These are phyloP conservation scores for Ahaetulla prasina DNA, from an alignment of 2,113 vertebrate species.

Conservation along the genomic window DNA sequence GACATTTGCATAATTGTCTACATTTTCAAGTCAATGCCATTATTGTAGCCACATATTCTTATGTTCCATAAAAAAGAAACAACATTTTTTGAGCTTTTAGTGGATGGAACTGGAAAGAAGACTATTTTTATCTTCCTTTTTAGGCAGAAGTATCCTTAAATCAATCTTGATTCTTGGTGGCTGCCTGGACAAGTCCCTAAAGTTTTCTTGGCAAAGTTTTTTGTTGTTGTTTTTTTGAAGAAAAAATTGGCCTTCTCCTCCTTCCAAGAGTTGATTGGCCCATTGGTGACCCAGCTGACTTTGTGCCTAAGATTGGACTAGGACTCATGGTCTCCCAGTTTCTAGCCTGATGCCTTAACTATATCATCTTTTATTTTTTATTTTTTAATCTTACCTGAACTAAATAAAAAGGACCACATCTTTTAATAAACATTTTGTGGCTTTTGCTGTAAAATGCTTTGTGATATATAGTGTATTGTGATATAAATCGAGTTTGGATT, in stretches of 20 bases:
- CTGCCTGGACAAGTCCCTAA: neutral
- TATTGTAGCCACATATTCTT: neutral
- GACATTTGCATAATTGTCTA: neutral
- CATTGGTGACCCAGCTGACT: neutral
- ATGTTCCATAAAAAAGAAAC: neutral
- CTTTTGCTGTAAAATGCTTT: neutral
- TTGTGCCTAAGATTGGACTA: neutral
- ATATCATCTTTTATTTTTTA: neutral
- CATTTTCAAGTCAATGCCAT: neutral
- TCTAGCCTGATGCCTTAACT: neutral
- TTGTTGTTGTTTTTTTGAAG: neutral
- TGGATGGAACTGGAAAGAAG: neutral
- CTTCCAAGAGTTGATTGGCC: neutral
- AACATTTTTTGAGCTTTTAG: neutral
- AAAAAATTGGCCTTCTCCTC: neutral
- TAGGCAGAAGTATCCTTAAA: neutral
- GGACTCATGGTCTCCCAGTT: neutral
- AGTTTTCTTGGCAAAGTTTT: neutral
- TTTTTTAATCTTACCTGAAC: neutral
- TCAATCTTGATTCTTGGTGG: neutral
- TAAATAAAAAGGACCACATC: neutral
- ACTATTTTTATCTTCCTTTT: neutral
- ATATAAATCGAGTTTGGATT: neutral
- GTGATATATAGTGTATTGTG: neutral
- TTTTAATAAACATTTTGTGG: neutral